These are phyloP conservation scores for Umimayanthus chanpuru DNA, from an alignment of 92 coral and sea anemone genomes.

Conservation along the genomic window DNA sequence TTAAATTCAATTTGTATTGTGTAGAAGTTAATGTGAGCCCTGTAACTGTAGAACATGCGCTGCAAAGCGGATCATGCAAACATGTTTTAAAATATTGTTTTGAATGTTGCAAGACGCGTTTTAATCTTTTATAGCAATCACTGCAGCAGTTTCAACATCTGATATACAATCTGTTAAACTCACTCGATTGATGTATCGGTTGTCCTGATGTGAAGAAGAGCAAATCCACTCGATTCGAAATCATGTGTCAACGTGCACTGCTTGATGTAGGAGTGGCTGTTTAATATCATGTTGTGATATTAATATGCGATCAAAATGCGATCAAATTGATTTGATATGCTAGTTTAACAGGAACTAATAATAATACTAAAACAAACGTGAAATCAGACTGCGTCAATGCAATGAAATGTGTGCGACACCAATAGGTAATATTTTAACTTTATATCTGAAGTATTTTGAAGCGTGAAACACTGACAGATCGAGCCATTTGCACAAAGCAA, in stretches of 20 bases:
- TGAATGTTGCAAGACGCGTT: too few species aligned
- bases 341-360: not conserved
- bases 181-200: not conserved
- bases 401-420: not conserved
- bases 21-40: not conserved
- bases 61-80: too few species aligned
- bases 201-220: not conserved
- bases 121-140: too few species aligned
- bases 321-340: conserved; percentile 2
- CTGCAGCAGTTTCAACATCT: too few species aligned
- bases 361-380: not conserved
- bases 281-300: not conserved
- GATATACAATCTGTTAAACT: not conserved
- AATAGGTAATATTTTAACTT: not conserved
- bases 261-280: too few species aligned
- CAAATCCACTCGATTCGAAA: not conserved
- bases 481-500: too few species aligned
- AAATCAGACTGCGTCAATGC: not conserved
- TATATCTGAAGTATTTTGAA: not conserved
- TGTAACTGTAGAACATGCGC: not conserved
- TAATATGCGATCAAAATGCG: not conserved
- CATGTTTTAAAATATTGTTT: too few species aligned
- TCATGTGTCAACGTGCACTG: not conserved
- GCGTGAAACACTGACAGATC: not conserved
- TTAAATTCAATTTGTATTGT: not conserved